Percentiles rank a stretch among this genome's conserved stretches.
Evolutionary conservation across 2,113 vertebrate species (phyloP).

Genomic region (Sapajus apella): DNA sequence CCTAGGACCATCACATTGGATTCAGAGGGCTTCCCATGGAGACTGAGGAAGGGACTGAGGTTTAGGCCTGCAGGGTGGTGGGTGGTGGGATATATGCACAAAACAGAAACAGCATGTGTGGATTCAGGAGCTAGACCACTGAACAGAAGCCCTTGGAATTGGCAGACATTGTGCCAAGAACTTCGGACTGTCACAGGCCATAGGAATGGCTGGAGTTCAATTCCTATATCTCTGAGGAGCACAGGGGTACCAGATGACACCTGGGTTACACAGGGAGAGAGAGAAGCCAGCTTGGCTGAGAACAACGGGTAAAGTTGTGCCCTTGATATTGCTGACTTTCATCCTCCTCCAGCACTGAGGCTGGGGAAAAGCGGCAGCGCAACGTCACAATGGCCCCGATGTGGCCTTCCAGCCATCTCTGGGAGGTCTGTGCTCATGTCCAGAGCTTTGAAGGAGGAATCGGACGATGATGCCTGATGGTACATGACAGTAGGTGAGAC

Average conservation of each 20-base stretch:
- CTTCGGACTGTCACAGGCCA: background rate
- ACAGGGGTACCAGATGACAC: background rate
- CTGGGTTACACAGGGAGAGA: background rate
- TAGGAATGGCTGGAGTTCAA: background rate
- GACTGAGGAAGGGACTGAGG: background rate
- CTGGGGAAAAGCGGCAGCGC: background rate
- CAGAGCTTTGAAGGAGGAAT: background rate
- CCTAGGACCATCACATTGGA: rapidly evolving
- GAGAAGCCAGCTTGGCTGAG: background rate
- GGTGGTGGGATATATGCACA: rapidly evolving
- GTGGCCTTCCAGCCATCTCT: too few species aligned
- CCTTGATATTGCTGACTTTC: background rate
- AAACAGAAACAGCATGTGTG: background rate
- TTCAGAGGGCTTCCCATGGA: background rate
- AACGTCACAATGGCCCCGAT: background rate
- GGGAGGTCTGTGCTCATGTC: background rate
- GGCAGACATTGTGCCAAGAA: background rate
- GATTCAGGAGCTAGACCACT: background rate
- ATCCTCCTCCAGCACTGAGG: background rate
- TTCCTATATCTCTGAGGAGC: background rate
- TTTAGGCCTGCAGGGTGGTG: background rate
- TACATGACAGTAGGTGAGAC: background rate
- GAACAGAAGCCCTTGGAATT: background rate
- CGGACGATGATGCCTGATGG: background rate
- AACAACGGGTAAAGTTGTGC: background rate